Percentiles rank a stretch among this genome's conserved stretches.
phyloP scores from a whole-genome alignment of 35 echinoderm and acorn worm species.

The Heliocidaris tuberculata region DNA sequence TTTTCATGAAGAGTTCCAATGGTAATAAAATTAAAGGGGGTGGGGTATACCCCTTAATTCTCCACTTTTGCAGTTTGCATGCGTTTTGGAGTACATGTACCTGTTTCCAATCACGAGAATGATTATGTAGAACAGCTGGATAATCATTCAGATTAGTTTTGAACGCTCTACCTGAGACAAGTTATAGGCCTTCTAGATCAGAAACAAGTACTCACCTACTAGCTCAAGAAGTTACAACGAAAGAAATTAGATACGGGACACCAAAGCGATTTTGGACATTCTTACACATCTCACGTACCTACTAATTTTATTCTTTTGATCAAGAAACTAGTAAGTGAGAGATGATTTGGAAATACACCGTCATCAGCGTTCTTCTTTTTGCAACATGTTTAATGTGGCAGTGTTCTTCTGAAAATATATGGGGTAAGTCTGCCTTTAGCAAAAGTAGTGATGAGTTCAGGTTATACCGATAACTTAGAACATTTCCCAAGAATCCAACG shows the following conservation, averaged over 20 bases:
- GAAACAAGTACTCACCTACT: neutral
- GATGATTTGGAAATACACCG: neutral
- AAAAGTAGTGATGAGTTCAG: neutral
- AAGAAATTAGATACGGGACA: neutral
- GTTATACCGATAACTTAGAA: too few species aligned
- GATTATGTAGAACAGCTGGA: neutral
- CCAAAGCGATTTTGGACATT: neutral
- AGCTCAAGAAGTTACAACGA: neutral
- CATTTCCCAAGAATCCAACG: too few species aligned
- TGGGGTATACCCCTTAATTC: neutral
- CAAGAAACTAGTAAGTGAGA: neutral
- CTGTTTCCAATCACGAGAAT: neutral
- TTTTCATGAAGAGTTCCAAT: neutral
- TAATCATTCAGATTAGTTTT: neutral
- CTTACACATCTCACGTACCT: neutral
- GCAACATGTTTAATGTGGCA: neutral
- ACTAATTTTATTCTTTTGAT: neutral
- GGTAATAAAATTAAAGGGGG: neutral
- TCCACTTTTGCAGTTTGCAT: neutral
- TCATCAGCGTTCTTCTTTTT: neutral
- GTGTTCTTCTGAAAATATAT: neutral
- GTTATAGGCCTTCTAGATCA: neutral
- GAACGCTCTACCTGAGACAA: neutral
- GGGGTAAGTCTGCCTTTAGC: constrained; percentile 5
- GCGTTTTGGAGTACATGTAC: neutral